Percentiles rank a stretch among this genome's conserved stretches.
Conservation (phyloP, 2,113 vertebrate species). For the Terrapene triunguis region DNA sequence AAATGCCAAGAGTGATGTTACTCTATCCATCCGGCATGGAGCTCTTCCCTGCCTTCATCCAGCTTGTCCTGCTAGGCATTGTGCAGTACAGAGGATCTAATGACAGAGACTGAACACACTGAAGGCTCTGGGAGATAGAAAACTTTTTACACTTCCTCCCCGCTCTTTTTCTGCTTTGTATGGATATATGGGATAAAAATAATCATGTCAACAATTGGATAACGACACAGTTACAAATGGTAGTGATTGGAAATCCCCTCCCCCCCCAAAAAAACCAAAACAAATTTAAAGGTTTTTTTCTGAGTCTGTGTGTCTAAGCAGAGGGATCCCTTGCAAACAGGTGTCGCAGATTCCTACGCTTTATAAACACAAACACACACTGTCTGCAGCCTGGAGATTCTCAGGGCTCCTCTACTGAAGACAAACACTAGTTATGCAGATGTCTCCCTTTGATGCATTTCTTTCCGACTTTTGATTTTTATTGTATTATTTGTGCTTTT, state of each 20-base stretch:
- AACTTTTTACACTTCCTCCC: neutral
- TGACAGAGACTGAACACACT: neutral
- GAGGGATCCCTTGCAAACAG: slow-evolving; percentile 43
- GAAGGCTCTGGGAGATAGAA: slow-evolving; percentile 18
- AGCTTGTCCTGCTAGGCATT: slow-evolving; percentile 13
- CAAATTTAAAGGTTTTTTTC: neutral
- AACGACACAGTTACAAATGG: neutral
- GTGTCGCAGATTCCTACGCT: neutral
- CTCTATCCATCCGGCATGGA: neutral
- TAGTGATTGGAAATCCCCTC: slow-evolving; percentile 19
- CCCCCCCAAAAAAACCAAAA: neutral
- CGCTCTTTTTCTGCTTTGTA: neutral
- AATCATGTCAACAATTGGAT: slow-evolving; percentile 25
- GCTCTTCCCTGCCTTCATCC: slow-evolving; percentile 49
- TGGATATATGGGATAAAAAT: neutral
- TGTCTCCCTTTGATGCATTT: slow-evolving; percentile 6
- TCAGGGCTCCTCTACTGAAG: slow-evolving; percentile 1
- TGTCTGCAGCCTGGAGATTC: slow-evolving; percentile 20
- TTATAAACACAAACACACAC: neutral
- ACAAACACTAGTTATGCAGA: neutral
- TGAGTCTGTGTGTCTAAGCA: slow-evolving; percentile 40
- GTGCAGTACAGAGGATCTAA: slow-evolving; percentile 33
- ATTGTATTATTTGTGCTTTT: slow-evolving; percentile 75
- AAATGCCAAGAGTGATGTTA: neutral
- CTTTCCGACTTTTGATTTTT: slow-evolving; percentile 53